A percentile compares a stretch with the other conserved stretches of the same genome.
These are phyloP conservation scores for Tachina lurida DNA, from an alignment of 2,888 invertebrate species.

Conservation along the genomic window DNA sequence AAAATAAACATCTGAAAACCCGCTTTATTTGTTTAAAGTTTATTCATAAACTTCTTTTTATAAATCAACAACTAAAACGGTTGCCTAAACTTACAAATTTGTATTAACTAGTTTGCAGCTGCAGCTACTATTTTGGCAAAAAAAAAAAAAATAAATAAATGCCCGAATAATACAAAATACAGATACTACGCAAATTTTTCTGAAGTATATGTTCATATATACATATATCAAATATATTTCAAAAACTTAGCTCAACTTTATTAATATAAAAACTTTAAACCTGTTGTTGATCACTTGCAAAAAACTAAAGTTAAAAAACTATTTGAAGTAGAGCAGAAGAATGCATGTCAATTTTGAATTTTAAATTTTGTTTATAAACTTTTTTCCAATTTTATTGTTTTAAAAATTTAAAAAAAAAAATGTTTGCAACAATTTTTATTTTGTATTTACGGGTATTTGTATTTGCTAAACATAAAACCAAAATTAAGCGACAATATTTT, in stretches of 20 bases:
- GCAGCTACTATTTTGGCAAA: not conserved
- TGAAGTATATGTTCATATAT: not conserved
- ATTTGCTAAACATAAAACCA: not conserved
- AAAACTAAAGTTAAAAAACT: not conserved
- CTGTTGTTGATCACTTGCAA: conserved; percentile 4
- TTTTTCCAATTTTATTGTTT: too few species aligned
- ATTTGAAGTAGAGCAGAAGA: conserved; percentile 14
- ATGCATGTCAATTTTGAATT: not conserved
- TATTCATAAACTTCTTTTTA: not conserved
- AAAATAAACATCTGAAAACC: not conserved
- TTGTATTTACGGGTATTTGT: not conserved
- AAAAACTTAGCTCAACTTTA: not conserved
- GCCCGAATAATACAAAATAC: not conserved
- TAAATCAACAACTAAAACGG: not conserved
- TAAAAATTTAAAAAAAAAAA: not conserved
- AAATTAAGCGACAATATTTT: too few species aligned
- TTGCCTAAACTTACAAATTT: not conserved
- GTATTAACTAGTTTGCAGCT: conserved; percentile 33
- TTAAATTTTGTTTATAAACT: not conserved
- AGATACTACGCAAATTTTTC: conserved; percentile 8
- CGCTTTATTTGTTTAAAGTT: not conserved
- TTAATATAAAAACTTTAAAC: conserved; percentile 10
- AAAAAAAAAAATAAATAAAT: not conserved
- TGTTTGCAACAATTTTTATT: conserved; percentile 1
- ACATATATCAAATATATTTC: not conserved